These are phyloP conservation scores for Daphoenositta chrysoptera DNA, from an alignment of 2,113 vertebrate species.

Conservation along the genomic window DNA sequence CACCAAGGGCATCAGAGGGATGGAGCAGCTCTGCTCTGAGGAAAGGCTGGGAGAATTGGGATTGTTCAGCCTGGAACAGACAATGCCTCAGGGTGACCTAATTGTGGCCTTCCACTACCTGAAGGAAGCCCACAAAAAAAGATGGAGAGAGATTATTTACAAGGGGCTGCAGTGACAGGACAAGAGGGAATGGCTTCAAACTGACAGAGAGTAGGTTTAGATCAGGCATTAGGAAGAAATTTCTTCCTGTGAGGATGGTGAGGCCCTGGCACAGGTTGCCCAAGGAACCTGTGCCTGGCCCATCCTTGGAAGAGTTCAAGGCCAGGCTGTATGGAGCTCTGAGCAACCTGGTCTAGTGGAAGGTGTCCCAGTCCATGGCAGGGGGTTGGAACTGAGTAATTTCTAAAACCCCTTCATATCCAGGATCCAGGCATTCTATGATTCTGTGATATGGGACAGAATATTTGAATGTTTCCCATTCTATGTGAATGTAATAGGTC, in stretches of 20 bases:
- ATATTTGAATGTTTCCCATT: neutral
- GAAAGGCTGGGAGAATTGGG: neutral
- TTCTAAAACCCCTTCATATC: fast-evolving
- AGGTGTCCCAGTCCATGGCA: neutral
- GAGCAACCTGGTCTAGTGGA: fast-evolving
- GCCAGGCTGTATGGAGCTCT: neutral
- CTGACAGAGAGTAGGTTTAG: fast-evolving
- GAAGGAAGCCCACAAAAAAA: neutral
- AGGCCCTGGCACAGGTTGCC: fast-evolving
- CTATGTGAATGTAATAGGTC: neutral
- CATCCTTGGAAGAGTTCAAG: neutral
- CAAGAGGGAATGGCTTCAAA: fast-evolving
- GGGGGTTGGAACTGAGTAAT: neutral
- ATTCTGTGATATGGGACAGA: neutral
- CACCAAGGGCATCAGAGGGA: neutral
- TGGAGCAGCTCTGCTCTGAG: neutral
- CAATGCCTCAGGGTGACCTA: fast-evolving
- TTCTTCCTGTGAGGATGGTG: fast-evolving
- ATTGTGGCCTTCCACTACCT: fast-evolving
- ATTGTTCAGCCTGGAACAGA: fast-evolving
- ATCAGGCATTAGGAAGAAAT: neutral
- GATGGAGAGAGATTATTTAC: neutral
- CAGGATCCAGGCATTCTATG: neutral
- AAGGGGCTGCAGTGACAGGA: neutral
- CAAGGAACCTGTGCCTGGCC: fast-evolving